Conservation (phyloP, 2,888 invertebrate genomes). For the Xestia c-nigrum region DNA sequence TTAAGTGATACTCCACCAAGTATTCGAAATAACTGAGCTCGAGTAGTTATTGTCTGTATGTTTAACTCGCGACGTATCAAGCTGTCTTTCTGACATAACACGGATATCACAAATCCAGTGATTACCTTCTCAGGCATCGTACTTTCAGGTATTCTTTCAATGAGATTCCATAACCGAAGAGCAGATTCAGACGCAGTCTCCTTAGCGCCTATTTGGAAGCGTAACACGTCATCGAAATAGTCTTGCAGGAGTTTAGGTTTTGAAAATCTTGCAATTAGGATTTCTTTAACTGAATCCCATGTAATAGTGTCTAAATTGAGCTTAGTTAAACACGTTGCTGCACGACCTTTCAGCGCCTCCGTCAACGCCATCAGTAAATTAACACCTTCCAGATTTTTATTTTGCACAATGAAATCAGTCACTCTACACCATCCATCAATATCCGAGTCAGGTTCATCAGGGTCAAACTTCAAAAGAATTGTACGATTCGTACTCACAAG, state of each 20-base stretch:
- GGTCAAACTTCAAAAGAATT: not conserved
- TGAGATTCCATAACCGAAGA: not conserved
- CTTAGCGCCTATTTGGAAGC: too few relatives aligned
- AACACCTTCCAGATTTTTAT: not conserved
- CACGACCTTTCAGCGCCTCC: not conserved
- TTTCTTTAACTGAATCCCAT: too few relatives aligned
- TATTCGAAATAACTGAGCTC: not conserved
- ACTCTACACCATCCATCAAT: not conserved
- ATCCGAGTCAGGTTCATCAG: not conserved
- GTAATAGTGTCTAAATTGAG: too few relatives aligned
- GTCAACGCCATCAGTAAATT: not conserved
- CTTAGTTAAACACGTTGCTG: too few relatives aligned
- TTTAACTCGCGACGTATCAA: not conserved
- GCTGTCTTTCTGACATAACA: not conserved
- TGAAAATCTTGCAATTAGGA: too few relatives aligned
- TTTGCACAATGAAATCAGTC: not conserved
- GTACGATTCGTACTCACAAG: not conserved
- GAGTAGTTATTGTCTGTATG: not conserved
- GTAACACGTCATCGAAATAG: too few relatives aligned
- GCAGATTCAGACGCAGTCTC: not conserved
- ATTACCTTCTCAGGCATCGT: not conserved
- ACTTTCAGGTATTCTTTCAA: not conserved
- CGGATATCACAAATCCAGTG: not conserved
- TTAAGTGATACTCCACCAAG: not conserved
- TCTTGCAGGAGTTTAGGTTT: too few relatives aligned